phyloP scores from a whole-genome alignment of 1,140 invertebrate genomes.

The Halyomorpha halys region DNA sequence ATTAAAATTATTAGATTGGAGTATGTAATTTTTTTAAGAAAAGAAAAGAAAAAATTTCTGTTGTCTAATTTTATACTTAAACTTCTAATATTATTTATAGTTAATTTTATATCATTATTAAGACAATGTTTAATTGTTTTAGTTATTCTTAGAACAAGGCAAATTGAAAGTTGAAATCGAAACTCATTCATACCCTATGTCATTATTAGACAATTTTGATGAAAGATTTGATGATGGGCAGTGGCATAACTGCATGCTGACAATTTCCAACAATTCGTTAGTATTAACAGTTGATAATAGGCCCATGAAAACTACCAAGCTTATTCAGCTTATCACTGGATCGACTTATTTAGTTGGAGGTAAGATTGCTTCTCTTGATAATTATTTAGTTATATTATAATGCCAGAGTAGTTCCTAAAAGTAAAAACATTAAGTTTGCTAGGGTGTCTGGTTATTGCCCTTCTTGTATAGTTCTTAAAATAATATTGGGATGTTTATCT shows the following conservation, averaged over 20 bases:
- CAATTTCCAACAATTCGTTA: constrained; percentile 57
- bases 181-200: constrained; percentile 49
- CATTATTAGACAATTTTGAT: constrained; percentile 72
- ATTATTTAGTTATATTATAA: too few relatives aligned
- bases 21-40: too few relatives aligned
- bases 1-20: too few relatives aligned
- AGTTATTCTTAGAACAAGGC: constrained; percentile 68
- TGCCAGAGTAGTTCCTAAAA: too few relatives aligned
- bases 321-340: constrained; percentile 65
- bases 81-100: neutral
- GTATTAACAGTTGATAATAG: constrained; percentile 64
- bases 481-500: too few relatives aligned
- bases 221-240: constrained; percentile 78
- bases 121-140: constrained; percentile 26
- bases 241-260: constrained; percentile 74
- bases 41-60: too few relatives aligned
- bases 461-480: too few relatives aligned
- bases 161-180: constrained; percentile 71
- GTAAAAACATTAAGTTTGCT: too few relatives aligned
- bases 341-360: constrained; percentile 65
- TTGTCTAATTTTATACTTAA: neutral
- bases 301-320: constrained; percentile 66
- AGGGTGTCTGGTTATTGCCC: too few relatives aligned
- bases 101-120: constrained; percentile 1
- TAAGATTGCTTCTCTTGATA: constrained; percentile 20